A percentile compares a stretch with the other conserved stretches of the same genome.
phyloP scores from a whole-genome alignment of 2,888 invertebrate species.

The Ametastegia equiseti region DNA sequence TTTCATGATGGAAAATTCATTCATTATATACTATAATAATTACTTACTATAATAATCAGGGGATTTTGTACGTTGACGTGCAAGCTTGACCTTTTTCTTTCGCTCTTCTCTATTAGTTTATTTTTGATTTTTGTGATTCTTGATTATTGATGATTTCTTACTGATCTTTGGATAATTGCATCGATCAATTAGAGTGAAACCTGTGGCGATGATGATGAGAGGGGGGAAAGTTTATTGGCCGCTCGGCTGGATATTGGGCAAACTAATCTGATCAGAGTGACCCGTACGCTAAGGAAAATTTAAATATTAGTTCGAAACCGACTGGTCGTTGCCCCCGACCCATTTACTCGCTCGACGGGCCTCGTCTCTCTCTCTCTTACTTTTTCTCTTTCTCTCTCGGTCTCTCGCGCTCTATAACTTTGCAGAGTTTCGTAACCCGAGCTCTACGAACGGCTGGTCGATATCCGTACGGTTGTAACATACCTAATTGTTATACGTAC shows the following conservation, averaged over 20 bases:
- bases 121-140: too few species aligned
- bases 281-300: slow-evolving; percentile 17
- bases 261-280: slow-evolving; percentile 40
- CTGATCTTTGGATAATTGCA: slow-evolving; percentile 15
- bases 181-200: too few species aligned
- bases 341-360: slow-evolving; percentile 57
- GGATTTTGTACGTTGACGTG: too few species aligned
- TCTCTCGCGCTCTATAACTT: slow-evolving; percentile 6
- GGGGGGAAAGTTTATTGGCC: too few species aligned
- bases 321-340: slow-evolving; percentile 65
- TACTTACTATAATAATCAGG: too few species aligned
- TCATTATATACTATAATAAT: too few species aligned
- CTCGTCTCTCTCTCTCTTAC: slow-evolving; percentile 49
- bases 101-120: too few species aligned
- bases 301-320: slow-evolving; percentile 36
- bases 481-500: neutral
- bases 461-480: neutral
- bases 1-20: neutral
- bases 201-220: too few species aligned
- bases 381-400: slow-evolving; percentile 34
- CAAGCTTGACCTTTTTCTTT: too few species aligned
- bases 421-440: neutral
- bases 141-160: too few species aligned
- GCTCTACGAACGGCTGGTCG: neutral
- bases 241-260: slow-evolving; percentile 15